Evolutionary conservation across 1,140 invertebrate species (phyloP).

Genomic region (Nasonia vitripennis): DNA sequence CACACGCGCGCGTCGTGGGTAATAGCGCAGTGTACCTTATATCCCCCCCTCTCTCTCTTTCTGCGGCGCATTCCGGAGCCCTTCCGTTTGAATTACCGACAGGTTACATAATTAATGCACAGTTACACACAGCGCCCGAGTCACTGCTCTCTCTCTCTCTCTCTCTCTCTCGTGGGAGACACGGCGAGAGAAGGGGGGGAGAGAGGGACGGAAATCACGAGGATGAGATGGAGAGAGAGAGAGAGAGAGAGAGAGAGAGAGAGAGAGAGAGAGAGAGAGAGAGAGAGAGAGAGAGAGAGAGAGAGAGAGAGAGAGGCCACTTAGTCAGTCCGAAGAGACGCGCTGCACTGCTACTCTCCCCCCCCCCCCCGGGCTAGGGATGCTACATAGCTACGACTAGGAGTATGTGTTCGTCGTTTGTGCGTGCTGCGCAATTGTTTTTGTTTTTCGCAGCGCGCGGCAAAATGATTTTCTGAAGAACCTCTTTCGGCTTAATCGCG

Average conservation of each 20-base stretch:
- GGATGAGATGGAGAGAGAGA: not conserved
- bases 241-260: not conserved
- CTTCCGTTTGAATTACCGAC: conserved; percentile 41
- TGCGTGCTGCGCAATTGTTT: not conserved
- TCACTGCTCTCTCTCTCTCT: conserved; percentile 37
- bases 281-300: not conserved
- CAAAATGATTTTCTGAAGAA: not conserved
- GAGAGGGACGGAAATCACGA: not conserved
- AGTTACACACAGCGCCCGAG: conserved; percentile 30
- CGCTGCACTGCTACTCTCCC: not conserved
- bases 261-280: not conserved
- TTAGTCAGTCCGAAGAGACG: conserved; percentile 23
- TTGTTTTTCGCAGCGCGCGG: not conserved
- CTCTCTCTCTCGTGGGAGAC: conserved; percentile 26
- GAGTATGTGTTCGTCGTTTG: not conserved
- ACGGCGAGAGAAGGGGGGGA: not conserved
- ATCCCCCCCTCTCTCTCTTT: not conserved
- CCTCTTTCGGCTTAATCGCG: not conserved
- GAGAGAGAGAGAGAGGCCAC: conserved; percentile 15
- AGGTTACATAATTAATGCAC: conserved; percentile 47
- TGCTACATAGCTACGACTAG: not conserved
- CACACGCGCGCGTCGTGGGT: not conserved
- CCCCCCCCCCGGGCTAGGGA: not conserved
- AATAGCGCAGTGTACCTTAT: not conserved
- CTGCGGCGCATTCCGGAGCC: conserved; percentile 22